These are phyloP conservation scores for Dasyprocta punctata DNA, from an alignment of 2,113 vertebrate species.

Conservation along the genomic window DNA sequence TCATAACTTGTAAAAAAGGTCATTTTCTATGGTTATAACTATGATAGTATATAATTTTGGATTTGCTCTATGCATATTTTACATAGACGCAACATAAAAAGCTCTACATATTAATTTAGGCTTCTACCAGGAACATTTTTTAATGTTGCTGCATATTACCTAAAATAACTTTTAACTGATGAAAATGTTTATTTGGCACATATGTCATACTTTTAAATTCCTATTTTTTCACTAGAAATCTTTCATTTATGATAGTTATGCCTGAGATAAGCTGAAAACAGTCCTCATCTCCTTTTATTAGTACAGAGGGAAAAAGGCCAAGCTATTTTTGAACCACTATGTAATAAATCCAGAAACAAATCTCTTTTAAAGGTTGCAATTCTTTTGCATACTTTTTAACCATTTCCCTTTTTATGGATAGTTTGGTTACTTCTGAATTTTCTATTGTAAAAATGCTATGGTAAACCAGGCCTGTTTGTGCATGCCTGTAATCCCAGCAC, in stretches of 20 bases:
- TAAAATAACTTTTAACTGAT: slow-evolving; percentile 41
- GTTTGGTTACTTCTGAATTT: slow-evolving; percentile 16
- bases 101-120: slow-evolving; percentile 19
- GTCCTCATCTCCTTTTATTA: slow-evolving; percentile 6
- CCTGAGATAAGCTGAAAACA: neutral
- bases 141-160: neutral
- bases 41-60: neutral
- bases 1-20: slow-evolving; percentile 41
- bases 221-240: neutral
- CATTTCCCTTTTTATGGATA: neutral
- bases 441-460: slow-evolving; percentile 13
- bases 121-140: neutral
- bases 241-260: slow-evolving; percentile 28
- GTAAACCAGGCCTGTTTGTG: neutral
- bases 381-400: neutral
- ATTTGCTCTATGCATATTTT: neutral
- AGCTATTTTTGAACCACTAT: neutral
- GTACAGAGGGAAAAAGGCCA: neutral
- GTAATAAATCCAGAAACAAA: slow-evolving; percentile 20
- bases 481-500: neutral
- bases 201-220: neutral
- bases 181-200: neutral
- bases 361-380: neutral
- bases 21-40: slow-evolving; percentile 8
- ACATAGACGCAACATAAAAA: neutral